These are phyloP conservation scores for Alectoris magna DNA, from an alignment of 2,797 vertebrate genomes.

Conservation along the genomic window DNA sequence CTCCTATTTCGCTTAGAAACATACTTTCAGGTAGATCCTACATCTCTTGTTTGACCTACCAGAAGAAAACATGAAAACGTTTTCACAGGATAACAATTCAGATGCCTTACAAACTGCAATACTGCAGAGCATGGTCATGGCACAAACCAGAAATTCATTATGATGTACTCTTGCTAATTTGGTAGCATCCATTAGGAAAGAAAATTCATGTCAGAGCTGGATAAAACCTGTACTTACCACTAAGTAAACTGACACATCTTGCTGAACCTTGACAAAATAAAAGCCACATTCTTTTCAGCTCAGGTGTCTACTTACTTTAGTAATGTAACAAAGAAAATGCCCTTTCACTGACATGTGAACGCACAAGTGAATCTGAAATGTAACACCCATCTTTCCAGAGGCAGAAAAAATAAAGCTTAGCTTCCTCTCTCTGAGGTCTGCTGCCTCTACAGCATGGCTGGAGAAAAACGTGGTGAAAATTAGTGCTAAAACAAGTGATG, in stretches of 20 bases:
- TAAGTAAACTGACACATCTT: neutral
- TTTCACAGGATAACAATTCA: neutral
- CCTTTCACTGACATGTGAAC: neutral
- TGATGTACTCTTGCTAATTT: constrained; percentile 3
- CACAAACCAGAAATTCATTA: neutral
- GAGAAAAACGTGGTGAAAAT: neutral
- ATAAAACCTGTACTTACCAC: neutral
- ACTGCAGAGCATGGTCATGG: neutral
- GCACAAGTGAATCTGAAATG: neutral
- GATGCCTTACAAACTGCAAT: constrained; percentile 24
- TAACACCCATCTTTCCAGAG: neutral
- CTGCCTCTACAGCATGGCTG: neutral
- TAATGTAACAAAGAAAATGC: neutral
- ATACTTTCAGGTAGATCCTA: neutral
- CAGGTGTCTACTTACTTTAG: neutral
- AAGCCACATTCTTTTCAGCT: neutral
- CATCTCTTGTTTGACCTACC: neutral
- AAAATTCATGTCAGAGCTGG: neutral
- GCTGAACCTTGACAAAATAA: neutral
- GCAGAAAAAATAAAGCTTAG: neutral
- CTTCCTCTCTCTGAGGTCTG: neutral
- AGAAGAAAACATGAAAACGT: neutral
- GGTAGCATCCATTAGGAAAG: neutral
- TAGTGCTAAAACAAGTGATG: neutral
- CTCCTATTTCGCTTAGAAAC: neutral